Evolutionary conservation across 2,113 vertebrate species (phyloP).

Genomic region (Myotis brandtii): DNA sequence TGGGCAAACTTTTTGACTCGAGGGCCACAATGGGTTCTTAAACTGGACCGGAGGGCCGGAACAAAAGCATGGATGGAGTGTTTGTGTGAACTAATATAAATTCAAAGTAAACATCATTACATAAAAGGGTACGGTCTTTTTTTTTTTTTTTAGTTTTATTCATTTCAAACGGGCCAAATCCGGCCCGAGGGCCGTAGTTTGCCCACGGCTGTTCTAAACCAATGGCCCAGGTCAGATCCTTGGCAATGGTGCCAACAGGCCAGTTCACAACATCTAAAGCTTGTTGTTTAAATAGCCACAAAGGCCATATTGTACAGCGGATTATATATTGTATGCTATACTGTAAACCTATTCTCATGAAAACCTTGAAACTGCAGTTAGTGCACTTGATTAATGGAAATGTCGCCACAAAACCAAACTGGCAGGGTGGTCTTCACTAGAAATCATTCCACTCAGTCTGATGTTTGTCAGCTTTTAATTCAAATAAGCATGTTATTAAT

Average conservation of each 20-base stretch:
- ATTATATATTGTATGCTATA: accelerated
- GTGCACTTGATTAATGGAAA: background rate
- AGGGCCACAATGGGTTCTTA: no score
- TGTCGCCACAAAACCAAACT: background rate
- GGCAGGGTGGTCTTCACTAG: background rate
- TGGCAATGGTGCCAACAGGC: accelerated
- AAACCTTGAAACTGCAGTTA: background rate
- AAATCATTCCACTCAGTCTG: background rate
- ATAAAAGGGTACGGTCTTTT: no score
- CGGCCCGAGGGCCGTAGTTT: no score
- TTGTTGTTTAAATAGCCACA: no score
- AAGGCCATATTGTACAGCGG: accelerated
- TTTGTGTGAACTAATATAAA: no score
- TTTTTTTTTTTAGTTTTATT: no score
- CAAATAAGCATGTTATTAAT: background rate
- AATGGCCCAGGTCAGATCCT: accelerated
- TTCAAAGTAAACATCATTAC: no score
- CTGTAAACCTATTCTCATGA: background rate
- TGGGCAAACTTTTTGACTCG: no score
- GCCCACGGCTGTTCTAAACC: background rate
- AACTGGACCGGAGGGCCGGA: no score
- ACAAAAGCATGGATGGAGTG: no score
- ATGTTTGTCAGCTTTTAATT: background rate
- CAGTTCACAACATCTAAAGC: accelerated
- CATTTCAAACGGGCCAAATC: no score